Evolutionary conservation across 1,140 invertebrate genomes (phyloP).

Genomic region (Ostrea edulis): DNA sequence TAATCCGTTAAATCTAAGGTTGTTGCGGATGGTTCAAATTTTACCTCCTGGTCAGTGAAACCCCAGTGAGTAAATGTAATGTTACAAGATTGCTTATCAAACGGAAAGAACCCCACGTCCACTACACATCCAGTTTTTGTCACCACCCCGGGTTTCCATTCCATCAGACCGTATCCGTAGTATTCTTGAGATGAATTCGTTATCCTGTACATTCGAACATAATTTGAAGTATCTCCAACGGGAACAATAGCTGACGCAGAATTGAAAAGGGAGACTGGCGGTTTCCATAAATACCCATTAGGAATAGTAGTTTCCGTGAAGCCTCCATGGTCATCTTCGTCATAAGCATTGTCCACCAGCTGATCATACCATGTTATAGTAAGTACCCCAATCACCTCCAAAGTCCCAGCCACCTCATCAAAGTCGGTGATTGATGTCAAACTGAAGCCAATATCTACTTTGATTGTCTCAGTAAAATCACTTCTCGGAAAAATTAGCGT

Average conservation of each 20-base stretch:
- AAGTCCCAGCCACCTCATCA: slow-evolving; percentile 53
- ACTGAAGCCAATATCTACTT: slow-evolving; percentile 46
- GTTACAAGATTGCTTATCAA: slow-evolving; percentile 53
- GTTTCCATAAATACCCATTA: slow-evolving; percentile 48
- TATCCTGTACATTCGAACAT: slow-evolving; percentile 24
- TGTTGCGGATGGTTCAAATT: not conserved
- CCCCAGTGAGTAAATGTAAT: slow-evolving; percentile 49
- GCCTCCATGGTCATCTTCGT: slow-evolving; percentile 35
- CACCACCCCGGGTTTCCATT: slow-evolving; percentile 51
- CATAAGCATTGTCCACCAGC: slow-evolving; percentile 39
- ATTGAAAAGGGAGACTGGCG: slow-evolving; percentile 51
- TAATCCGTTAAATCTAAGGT: slow-evolving; percentile 38
- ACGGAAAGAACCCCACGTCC: slow-evolving; percentile 47
- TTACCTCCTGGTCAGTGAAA: slow-evolving; percentile 41
- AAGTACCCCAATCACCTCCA: slow-evolving; percentile 51
- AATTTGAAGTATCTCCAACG: slow-evolving; percentile 43
- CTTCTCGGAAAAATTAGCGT: slow-evolving; percentile 39
- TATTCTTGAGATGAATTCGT: not conserved
- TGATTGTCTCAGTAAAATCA: not conserved
- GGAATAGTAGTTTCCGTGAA: slow-evolving; percentile 50
- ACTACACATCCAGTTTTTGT: slow-evolving; percentile 49
- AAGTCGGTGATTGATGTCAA: slow-evolving; percentile 47
- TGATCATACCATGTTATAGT: slow-evolving; percentile 43
- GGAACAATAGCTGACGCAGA: slow-evolving; percentile 45
- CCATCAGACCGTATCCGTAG: not conserved